These are phyloP conservation scores for Dynastes hyllus DNA, from an alignment of 2,888 invertebrate species.

Conservation along the genomic window DNA sequence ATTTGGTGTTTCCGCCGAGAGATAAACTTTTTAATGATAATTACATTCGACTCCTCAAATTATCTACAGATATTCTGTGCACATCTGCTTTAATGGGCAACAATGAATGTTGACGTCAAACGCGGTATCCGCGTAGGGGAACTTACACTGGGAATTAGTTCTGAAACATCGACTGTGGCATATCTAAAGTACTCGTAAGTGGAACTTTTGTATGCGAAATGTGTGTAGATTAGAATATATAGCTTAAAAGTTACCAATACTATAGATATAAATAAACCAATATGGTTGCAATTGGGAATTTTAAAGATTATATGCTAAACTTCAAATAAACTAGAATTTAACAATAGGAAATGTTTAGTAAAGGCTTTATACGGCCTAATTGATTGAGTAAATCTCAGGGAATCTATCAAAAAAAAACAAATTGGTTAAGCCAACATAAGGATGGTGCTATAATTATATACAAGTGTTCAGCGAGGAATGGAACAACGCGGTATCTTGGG, in stretches of 20 bases:
- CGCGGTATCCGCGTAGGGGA: constrained; percentile 24
- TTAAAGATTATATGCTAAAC: no score
- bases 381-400: no score
- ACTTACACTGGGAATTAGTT: constrained; percentile 29
- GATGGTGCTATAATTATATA: no score
- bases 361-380: no score
- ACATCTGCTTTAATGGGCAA: constrained; percentile 41
- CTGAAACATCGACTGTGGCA: constrained; percentile 28
- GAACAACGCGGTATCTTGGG: no score
- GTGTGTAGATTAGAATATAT: neutral
- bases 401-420: no score
- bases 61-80: constrained; percentile 43
- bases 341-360: no score
- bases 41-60: constrained; percentile 40
- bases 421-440: no score
- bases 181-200: constrained; percentile 16
- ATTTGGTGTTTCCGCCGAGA: constrained; percentile 34
- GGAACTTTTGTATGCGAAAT: constrained; percentile 2
- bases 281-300: no score
- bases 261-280: neutral
- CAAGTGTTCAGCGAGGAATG: no score
- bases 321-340: no score
- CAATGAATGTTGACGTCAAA: constrained; percentile 35
- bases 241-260: neutral
- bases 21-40: constrained; percentile 45